Base-by-base conservation (phyloP, 1,140 invertebrate species). In the Apis cerana region DNA sequence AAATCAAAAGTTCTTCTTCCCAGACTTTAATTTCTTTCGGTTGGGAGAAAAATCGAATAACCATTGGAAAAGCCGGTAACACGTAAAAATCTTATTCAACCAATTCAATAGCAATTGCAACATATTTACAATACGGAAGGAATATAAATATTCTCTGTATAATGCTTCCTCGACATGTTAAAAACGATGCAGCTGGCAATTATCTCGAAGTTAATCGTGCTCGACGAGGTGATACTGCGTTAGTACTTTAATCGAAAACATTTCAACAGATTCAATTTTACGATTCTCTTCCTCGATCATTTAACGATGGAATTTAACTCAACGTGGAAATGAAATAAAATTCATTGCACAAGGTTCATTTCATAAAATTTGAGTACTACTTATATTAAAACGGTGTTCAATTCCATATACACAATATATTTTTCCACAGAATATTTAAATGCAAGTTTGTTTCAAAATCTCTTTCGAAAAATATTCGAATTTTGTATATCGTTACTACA, bases 211-310 rank as follows among this genome's bases (percentile, higher is more conserved):
- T 54, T 59, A 54, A 72, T 43, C 56, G 48, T 43, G 12, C 3
- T 19, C 5, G 15, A 23, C 23, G 48, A 48, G 50, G 48, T 21
- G 71, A 62, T 19, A 27, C 48, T 23, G 48, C n/a, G 50, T 68
- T 54, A 27, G 74, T 52, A 33, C 62, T 62, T 83, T 72, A 80
- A 83, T 83, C 72, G 33, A 43, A 83, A 21, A 80, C 52, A 59
- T 83, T 80, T 52, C 77, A 74, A 48, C 48, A 3, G 13, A 33
- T 59, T 81, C 52, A 67, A 75, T 69, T 64, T 58, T 43, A 19
- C 15, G 7, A n/a, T 54, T 21, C 50, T 62, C 69, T 50, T 64
- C 43, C 15, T 52, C n/a, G n/a, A 52, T n/a, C 27, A 27, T 58
- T 43, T 43, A 43, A 43, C 33, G 33, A 43, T 43, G 33, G 33